phyloP scores from a whole-genome alignment of 92 coral and sea anemone genomes.

The Heliopora coerulea region DNA sequence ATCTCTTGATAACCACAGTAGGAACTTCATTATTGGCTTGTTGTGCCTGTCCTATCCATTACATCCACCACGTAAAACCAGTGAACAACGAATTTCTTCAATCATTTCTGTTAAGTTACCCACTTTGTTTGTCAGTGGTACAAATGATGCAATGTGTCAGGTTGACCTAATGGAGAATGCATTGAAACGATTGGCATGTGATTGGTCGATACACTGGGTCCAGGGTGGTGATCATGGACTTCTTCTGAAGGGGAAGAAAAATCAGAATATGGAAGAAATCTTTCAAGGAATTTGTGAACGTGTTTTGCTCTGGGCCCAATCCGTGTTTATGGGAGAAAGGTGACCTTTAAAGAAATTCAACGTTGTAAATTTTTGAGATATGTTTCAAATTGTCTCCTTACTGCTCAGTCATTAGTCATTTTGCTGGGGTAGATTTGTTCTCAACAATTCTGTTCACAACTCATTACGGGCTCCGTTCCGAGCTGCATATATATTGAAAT shows the following conservation, averaged over 20 bases:
- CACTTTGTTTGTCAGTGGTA: slow-evolving; percentile 83
- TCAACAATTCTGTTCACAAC: too few relatives aligned
- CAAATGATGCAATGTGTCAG: slow-evolving; percentile 73
- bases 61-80: slow-evolving; percentile 75
- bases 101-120: slow-evolving; percentile 82
- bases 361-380: too few relatives aligned
- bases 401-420: too few relatives aligned
- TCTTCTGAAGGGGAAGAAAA: slow-evolving; percentile 56
- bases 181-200: slow-evolving; percentile 75
- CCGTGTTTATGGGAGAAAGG: slow-evolving; percentile 98
- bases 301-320: slow-evolving; percentile 89
- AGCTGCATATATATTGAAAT: too few relatives aligned
- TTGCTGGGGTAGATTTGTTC: too few relatives aligned
- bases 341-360: slow-evolving; percentile 1
- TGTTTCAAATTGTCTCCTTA: too few relatives aligned
- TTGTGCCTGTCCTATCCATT: slow-evolving; percentile 93
- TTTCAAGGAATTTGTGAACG: slow-evolving; percentile 67
- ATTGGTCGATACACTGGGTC: slow-evolving; percentile 91
- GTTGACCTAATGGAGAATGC: slow-evolving; percentile 80
- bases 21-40: slow-evolving; percentile 77
- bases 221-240: slow-evolving; percentile 87
- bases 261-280: slow-evolving; percentile 37
- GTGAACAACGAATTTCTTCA: slow-evolving; percentile 79
- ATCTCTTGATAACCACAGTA: slow-evolving; percentile 53
- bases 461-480: too few relatives aligned